Conservation (phyloP, 2,888 invertebrate genomes). For the Barypeithes pellucidus region DNA sequence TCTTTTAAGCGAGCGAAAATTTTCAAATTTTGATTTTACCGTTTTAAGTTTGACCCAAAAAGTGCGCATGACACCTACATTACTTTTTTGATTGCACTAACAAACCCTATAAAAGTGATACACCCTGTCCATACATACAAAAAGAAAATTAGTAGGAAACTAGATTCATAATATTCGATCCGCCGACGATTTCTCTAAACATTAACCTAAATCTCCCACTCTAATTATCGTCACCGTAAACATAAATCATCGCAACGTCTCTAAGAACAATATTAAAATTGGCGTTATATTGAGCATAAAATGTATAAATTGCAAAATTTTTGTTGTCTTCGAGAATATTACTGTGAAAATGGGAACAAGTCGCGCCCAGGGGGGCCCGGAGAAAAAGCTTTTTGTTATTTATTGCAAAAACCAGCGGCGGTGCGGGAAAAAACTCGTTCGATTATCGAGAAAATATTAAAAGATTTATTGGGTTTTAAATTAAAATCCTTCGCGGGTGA, state of each 20-base stretch:
- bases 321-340: constrained; percentile 45
- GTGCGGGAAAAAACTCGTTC: constrained; percentile 21
- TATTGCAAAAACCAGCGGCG: constrained; percentile 38
- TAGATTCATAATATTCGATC: no score
- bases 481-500: not conserved
- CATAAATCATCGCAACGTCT: constrained; percentile 18
- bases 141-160: no score
- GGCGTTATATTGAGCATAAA: constrained; percentile 44
- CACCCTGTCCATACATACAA: no score
- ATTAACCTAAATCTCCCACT: no score
- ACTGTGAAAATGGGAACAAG: constrained; percentile 48
- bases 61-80: no score
- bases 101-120: no score
- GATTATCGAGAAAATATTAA: not conserved
- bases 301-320: constrained; percentile 44
- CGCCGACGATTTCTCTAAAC: no score
- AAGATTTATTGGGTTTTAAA: constrained; percentile 7
- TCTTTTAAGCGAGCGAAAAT: no score
- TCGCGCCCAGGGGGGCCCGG: constrained; percentile 43
- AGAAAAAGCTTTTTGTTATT: constrained; percentile 41
- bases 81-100: no score
- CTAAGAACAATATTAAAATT: constrained; percentile 30
- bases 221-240: no score
- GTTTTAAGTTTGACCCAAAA: no score
- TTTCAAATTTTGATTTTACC: no score